Evolutionary conservation across 2,797 vertebrate genomes (phyloP).

Genomic region (Protonibea diacanthus): DNA sequence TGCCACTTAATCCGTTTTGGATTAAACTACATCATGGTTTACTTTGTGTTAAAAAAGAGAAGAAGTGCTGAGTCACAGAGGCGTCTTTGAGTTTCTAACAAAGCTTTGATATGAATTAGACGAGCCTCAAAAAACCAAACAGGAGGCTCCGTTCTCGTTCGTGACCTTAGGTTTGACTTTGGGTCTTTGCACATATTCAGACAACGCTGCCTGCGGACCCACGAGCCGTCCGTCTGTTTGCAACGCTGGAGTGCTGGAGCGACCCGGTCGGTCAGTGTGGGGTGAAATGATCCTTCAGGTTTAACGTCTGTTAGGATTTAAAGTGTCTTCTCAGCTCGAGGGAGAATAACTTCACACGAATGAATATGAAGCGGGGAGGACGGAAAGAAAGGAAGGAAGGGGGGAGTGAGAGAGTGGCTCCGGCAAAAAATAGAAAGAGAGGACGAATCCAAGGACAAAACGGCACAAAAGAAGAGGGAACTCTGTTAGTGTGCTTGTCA

Average conservation of each 20-base stretch:
- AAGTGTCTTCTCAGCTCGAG: slow-evolving; percentile 20
- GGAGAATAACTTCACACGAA: slow-evolving; percentile 30
- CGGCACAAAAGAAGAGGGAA: slow-evolving; percentile 21
- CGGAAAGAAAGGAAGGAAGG: background rate
- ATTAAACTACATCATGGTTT: slow-evolving; percentile 32
- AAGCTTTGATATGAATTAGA: background rate
- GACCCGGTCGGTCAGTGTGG: background rate
- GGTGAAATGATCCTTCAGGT: slow-evolving; percentile 40
- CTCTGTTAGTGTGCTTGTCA: slow-evolving; percentile 7
- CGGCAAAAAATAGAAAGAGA: background rate
- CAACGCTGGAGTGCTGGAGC: background rate
- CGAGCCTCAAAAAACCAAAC: background rate
- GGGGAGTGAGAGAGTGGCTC: background rate
- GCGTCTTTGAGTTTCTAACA: background rate
- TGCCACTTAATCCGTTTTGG: slow-evolving; percentile 46
- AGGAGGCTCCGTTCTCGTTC: background rate
- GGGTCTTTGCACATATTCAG: background rate
- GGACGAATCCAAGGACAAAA: slow-evolving; percentile 51
- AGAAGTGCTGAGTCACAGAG: background rate
- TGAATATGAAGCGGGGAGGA: slow-evolving; percentile 22
- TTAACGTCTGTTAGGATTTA: slow-evolving; percentile 30
- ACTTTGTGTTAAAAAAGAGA: background rate
- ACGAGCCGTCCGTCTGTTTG: background rate
- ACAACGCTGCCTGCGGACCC: background rate
- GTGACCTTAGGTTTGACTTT: slow-evolving; percentile 2